Evolutionary conservation across 2,888 invertebrate species (phyloP).

Genomic region (Bellardia pandia): DNA sequence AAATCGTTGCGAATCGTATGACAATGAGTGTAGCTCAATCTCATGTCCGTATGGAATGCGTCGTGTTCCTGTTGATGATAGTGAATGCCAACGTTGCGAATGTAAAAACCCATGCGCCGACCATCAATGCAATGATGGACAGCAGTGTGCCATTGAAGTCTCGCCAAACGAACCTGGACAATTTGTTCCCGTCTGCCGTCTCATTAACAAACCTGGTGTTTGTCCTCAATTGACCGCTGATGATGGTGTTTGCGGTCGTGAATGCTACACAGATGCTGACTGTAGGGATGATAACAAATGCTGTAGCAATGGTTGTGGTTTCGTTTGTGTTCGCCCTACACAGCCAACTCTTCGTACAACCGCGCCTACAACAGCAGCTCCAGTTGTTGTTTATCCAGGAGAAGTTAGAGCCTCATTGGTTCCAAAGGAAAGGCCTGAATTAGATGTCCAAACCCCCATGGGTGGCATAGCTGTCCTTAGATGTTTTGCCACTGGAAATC

Average conservation of each 20-base stretch:
- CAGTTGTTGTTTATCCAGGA: slow-evolving; percentile 81
- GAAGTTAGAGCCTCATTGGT: slow-evolving; percentile 84
- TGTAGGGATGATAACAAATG: slow-evolving; percentile 92
- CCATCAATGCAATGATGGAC: slow-evolving; percentile 86
- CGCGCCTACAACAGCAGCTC: slow-evolving; percentile 83
- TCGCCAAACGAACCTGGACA: slow-evolving; percentile 76
- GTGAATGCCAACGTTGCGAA: slow-evolving; percentile 90
- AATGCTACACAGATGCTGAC: slow-evolving; percentile 92
- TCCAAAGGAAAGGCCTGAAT: slow-evolving; percentile 85
- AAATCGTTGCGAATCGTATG: slow-evolving; percentile 86
- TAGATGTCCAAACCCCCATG: slow-evolving; percentile 88
- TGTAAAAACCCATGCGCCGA: slow-evolving; percentile 90
- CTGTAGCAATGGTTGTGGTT: slow-evolving; percentile 91
- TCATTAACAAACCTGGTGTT: slow-evolving; percentile 87
- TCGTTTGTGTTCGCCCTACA: slow-evolving; percentile 87
- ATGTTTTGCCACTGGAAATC: slow-evolving; percentile 91
- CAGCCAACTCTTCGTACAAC: slow-evolving; percentile 82
- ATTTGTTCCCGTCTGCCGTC: slow-evolving; percentile 82
- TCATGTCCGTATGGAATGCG: slow-evolving; percentile 90
- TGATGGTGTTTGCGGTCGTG: slow-evolving; percentile 86
- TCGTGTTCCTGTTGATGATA: slow-evolving; percentile 86
- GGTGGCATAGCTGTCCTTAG: slow-evolving; percentile 90
- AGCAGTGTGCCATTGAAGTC: slow-evolving; percentile 89
- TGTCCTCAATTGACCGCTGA: slow-evolving; percentile 86
- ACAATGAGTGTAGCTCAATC: slow-evolving; percentile 87